These are phyloP conservation scores for Parambassis ranga DNA, from an alignment of 2,797 vertebrate genomes.

Conservation along the genomic window DNA sequence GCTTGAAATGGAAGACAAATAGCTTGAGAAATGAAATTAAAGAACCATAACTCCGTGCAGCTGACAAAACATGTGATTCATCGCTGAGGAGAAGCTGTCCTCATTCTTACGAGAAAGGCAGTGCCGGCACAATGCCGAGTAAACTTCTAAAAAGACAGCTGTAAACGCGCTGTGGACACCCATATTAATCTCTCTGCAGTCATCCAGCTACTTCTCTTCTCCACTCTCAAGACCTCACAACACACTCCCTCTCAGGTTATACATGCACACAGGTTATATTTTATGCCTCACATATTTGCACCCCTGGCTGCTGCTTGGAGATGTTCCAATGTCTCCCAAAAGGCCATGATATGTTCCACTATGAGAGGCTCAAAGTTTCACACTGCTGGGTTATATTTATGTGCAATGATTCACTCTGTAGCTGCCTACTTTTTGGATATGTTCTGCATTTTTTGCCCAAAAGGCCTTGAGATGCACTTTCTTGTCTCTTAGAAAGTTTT, in stretches of 20 bases:
- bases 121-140: constrained; percentile 29
- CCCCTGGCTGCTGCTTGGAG: constrained; percentile 13
- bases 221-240: no score
- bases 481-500: constrained; percentile 6
- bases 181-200: constrained; percentile 1
- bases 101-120: constrained; percentile 28
- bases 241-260: no score
- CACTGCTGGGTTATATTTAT: constrained; percentile 29
- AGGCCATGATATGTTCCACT: constrained; percentile 16
- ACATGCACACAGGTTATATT: constrained; percentile 1
- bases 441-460: constrained; percentile 14
- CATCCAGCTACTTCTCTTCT: neutral
- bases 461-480: constrained; percentile 12
- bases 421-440: constrained; percentile 15
- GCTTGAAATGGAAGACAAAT: constrained; percentile 34
- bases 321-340: constrained; percentile 28
- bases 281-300: constrained; percentile 19
- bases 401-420: constrained; percentile 20
- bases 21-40: constrained; percentile 43
- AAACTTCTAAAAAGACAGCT: constrained; percentile 27
- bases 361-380: constrained; percentile 29
- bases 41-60: constrained; percentile 14
- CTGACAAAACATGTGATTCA: constrained; percentile 34
- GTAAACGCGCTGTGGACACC: constrained; percentile 2
- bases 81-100: constrained; percentile 12